phyloP scores from a whole-genome alignment of 2,888 invertebrate species.

The Drosophila ezoana region DNA sequence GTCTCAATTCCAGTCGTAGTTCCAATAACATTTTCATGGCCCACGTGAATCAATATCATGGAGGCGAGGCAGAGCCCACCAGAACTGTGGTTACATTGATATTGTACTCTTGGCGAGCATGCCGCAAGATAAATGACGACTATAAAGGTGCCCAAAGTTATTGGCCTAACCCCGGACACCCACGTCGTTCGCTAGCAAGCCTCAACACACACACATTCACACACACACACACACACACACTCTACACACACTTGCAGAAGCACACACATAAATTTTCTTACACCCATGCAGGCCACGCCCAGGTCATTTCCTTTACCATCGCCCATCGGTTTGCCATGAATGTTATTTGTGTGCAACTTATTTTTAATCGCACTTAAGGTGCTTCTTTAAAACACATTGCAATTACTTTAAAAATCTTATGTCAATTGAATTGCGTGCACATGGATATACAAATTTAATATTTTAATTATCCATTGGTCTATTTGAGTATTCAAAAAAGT shows the following conservation, averaged over 20 bases:
- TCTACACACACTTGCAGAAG: too few species aligned
- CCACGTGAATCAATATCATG: slow-evolving; percentile 63
- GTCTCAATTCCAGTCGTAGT: not conserved
- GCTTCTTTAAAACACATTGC: slow-evolving; percentile 71
- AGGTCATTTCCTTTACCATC: slow-evolving; percentile 76
- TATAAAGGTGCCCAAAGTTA: slow-evolving; percentile 52
- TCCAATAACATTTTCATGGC: slow-evolving; percentile 20
- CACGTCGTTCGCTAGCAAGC: slow-evolving; percentile 19
- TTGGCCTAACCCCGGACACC: slow-evolving; percentile 42
- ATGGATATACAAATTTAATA: slow-evolving; percentile 13
- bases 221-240: slow-evolving; percentile 16
- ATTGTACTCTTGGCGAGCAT: slow-evolving; percentile 46
- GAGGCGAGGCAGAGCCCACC: slow-evolving; percentile 33
- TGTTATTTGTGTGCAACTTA: slow-evolving; percentile 36
- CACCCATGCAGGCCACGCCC: slow-evolving; percentile 3
- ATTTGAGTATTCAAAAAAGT: too few species aligned
- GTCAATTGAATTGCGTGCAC: slow-evolving; percentile 53
- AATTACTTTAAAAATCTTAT: slow-evolving; percentile 57
- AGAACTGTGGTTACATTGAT: slow-evolving; percentile 61
- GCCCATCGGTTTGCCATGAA: slow-evolving; percentile 43
- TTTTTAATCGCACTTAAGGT: slow-evolving; percentile 73
- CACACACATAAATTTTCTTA: not conserved
- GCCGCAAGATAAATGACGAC: slow-evolving; percentile 67
- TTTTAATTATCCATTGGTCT: slow-evolving; percentile 35
- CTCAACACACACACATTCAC: slow-evolving; percentile 5